Evolutionary conservation across 2,113 vertebrate genomes (phyloP), one percentile per base, ranked within the genome.

Genomic region (Pardalotus punctatus): DNA sequence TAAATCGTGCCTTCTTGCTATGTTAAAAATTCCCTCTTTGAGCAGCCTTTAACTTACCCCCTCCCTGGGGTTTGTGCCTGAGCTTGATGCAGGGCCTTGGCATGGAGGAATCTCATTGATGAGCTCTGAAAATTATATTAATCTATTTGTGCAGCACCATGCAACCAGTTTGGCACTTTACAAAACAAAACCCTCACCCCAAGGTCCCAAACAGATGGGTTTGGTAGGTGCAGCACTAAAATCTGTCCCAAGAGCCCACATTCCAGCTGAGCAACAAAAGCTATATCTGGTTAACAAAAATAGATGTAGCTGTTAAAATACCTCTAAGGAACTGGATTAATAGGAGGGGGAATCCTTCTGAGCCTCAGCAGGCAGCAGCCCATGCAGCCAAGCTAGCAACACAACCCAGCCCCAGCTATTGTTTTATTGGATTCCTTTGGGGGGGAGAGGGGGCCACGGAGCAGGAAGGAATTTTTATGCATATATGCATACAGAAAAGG

Each of bases 391-490:
- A 78, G 53, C 53, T 45, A 81, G 60, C 87, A 82, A 86, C 50
- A 77, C 3, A 91, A 79, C 38, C 15, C 87, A 93, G 71, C 43
- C 53, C 28, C 77, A 84, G 56, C 88, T 81, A 94, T 96, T 94
- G 62, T 95, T 94, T 80, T 53, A 88, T 77, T 88, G 64, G 86
- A 93, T 71, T 88, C 82, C 79, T 92, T 8, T 12, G 18, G 3
- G 2, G 25, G 58, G 40, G 35, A 53, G 12, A 42, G 35, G 38
- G 50, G 9, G 24, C 12, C 1, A 0, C 1, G 0, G 87, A 91
- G 78, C 66, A 72, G 57, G 42, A 79, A 93, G 54, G 91, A 95
- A 96, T 95, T 96, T 96, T 96, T 90, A 95, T 96, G 94, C 94
- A 91, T 91, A 90, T 76, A 93, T 77, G 65, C 82, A 83, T 90